Percentiles rank a stretch among this genome's conserved stretches.
Conservation (phyloP, 2,113 vertebrate species). For the Riparia riparia region DNA sequence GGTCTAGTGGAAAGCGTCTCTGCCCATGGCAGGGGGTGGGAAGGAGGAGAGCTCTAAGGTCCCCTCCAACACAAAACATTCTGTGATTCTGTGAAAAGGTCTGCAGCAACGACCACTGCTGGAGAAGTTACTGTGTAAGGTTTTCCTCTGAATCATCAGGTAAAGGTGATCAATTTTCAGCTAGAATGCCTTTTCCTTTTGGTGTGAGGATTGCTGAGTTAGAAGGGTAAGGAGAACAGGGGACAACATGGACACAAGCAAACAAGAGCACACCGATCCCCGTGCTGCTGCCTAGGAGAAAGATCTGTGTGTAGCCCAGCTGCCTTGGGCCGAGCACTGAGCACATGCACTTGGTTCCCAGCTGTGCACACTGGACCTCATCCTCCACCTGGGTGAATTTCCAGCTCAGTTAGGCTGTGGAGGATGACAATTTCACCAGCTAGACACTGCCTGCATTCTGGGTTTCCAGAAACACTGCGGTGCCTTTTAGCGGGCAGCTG, state of each 20-base stretch:
- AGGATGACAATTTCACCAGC: constrained; percentile 47
- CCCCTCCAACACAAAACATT: not conserved
- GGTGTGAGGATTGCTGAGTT: not conserved
- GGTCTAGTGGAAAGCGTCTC: not conserved
- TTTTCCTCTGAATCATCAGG: not conserved
- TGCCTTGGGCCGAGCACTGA: not conserved
- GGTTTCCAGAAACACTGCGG: not conserved
- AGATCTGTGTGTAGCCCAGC: not conserved
- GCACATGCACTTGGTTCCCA: constrained; percentile 33
- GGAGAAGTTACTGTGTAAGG: not conserved
- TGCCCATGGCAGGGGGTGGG: not conserved
- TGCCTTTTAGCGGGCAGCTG: not conserved
- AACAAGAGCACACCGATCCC: constrained; percentile 7
- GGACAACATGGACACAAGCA: not conserved
- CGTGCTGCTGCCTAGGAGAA: not conserved
- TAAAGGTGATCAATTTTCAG: not conserved
- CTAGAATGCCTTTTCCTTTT: not conserved
- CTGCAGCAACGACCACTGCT: not conserved
- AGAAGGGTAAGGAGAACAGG: not conserved
- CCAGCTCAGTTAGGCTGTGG: not conserved
- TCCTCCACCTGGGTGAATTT: constrained; percentile 18
- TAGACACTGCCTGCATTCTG: not conserved
- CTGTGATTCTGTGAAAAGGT: not conserved
- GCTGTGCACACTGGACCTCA: constrained; percentile 54
- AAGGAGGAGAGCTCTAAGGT: not conserved